phyloP scores from a whole-genome alignment of 2,888 invertebrate species.

The Mythimna ferrago region DNA sequence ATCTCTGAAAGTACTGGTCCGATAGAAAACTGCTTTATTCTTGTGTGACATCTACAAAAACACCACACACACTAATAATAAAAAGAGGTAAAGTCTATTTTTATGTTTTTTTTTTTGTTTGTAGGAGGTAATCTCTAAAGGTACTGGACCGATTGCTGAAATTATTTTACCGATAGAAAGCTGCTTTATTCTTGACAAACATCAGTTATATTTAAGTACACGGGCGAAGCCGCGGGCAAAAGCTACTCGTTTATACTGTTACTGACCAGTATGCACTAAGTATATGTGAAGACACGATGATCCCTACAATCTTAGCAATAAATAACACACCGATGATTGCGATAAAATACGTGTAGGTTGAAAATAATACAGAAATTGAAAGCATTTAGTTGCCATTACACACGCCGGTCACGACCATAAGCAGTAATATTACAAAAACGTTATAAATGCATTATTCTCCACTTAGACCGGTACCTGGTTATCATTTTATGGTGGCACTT shows the following conservation, averaged over 20 bases:
- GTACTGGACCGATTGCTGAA: too few species aligned
- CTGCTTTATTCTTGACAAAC: too few species aligned
- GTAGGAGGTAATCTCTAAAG: too few species aligned
- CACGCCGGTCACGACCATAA: slow-evolving; percentile 38
- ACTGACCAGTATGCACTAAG: slow-evolving; percentile 23
- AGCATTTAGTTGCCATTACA: slow-evolving; percentile 40
- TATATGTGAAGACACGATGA: slow-evolving; percentile 15
- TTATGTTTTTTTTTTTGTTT: too few species aligned
- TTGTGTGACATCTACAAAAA: too few species aligned
- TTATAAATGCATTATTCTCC: slow-evolving; percentile 64
- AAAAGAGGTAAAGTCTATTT: too few species aligned
- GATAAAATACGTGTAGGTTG: slow-evolving; percentile 31
- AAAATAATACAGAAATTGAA: slow-evolving; percentile 47
- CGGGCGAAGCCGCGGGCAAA: too few species aligned
- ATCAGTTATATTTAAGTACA: too few species aligned
- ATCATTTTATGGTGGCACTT: slow-evolving; percentile 80
- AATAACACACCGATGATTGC: slow-evolving; percentile 32
- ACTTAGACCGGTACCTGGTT: slow-evolving; percentile 76
- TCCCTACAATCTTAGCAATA: slow-evolving; percentile 19
- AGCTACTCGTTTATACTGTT: background rate
- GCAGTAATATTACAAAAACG: slow-evolving; percentile 55
- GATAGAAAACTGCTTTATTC: too few species aligned
- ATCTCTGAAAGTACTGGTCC: too few species aligned
- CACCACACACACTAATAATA: too few species aligned
- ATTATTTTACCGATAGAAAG: too few species aligned